Evolutionary conservation across 2,888 invertebrate species (phyloP).

Genomic region (Tetanocera ferruginea): DNA sequence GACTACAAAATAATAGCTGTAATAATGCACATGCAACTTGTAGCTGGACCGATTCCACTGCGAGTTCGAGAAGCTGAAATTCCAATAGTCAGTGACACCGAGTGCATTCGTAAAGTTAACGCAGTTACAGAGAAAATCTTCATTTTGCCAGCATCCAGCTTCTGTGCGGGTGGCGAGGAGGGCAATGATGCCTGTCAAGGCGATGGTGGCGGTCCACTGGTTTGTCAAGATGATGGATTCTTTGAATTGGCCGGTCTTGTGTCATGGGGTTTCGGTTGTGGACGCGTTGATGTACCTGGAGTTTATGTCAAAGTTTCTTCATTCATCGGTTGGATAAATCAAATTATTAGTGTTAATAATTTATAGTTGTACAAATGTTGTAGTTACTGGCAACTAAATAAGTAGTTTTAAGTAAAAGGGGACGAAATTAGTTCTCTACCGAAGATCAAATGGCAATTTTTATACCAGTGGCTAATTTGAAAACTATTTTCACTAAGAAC

Average conservation of each 20-base stretch:
- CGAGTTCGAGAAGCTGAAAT: slow-evolving; percentile 91
- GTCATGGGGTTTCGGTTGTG: slow-evolving; percentile 96
- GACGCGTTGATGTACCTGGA: slow-evolving; percentile 94
- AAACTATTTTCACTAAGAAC: background rate
- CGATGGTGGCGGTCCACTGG: slow-evolving; percentile 93
- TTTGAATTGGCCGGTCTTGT: slow-evolving; percentile 94
- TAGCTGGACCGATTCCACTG: slow-evolving; percentile 90
- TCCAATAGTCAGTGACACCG: slow-evolving; percentile 92
- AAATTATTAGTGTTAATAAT: slow-evolving; percentile 95
- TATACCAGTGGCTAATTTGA: slow-evolving; percentile 43
- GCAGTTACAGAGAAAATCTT: slow-evolving; percentile 96
- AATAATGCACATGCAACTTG: background rate
- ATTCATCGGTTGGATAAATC: slow-evolving; percentile 97
- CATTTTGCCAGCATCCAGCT: slow-evolving; percentile 91
- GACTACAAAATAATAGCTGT: background rate
- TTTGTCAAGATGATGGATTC: slow-evolving; percentile 93
- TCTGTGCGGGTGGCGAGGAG: slow-evolving; percentile 93
- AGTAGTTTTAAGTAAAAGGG: background rate
- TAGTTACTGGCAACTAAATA: background rate
- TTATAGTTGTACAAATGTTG: slow-evolving; percentile 71
- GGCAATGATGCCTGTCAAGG: slow-evolving; percentile 97
- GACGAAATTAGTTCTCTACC: background rate
- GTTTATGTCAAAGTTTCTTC: slow-evolving; percentile 96
- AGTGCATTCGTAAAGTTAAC: slow-evolving; percentile 92
- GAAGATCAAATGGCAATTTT: background rate